These are phyloP conservation scores for Orchestia grillus DNA, from an alignment of 1,140 invertebrate genomes.

Conservation along the genomic window DNA sequence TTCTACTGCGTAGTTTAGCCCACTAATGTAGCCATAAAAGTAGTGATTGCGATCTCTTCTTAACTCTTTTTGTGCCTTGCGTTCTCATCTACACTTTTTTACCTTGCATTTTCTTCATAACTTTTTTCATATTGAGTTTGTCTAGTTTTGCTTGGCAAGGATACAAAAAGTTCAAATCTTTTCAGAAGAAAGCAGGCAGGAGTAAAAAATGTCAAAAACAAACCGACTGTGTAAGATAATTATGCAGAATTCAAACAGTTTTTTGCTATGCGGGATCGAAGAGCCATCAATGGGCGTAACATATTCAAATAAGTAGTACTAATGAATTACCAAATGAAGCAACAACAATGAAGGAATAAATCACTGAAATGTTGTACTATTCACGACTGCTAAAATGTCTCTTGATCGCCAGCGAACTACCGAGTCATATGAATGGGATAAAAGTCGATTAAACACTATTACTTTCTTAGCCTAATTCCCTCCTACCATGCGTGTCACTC, in stretches of 20 bases:
- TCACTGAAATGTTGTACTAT: not conserved
- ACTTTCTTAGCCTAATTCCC: not conserved
- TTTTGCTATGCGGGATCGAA: not conserved
- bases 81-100: too few relatives aligned
- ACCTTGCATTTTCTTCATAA: too few relatives aligned
- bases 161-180: not conserved
- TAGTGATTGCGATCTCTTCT: too few relatives aligned
- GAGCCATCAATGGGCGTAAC: not conserved
- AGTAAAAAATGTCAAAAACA: not conserved
- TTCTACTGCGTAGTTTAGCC: too few relatives aligned
- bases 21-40: too few relatives aligned
- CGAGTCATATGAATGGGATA: not conserved
- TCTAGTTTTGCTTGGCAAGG: not conserved
- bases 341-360: not conserved
- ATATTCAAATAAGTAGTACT: not conserved
- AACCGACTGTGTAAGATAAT: not conserved
- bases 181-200: not conserved
- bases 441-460: too few relatives aligned
- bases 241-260: not conserved
- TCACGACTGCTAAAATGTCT: not conserved
- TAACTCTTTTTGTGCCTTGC: too few relatives aligned
- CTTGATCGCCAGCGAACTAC: not conserved
- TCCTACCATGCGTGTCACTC: not conserved
- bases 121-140: not conserved
- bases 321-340: not conserved